Conservation (phyloP, 2,797 vertebrate species). For the Lagodon rhomboides region DNA sequence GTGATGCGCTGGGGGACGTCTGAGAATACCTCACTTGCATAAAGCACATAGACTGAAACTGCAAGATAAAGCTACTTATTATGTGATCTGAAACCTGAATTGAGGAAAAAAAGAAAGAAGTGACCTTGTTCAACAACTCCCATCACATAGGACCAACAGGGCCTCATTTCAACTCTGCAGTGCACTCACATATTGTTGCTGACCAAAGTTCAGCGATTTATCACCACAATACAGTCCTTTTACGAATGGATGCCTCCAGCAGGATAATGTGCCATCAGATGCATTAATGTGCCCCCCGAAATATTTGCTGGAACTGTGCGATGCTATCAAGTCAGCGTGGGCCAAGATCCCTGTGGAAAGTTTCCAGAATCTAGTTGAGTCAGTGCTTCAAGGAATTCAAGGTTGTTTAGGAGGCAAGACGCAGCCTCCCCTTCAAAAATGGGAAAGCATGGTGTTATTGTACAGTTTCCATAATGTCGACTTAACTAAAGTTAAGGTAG, state of each 20-base stretch:
- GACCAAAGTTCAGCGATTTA: constrained; percentile 32
- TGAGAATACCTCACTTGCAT: neutral
- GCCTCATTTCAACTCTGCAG: constrained; percentile 23
- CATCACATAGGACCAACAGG: neutral
- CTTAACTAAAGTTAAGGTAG: neutral
- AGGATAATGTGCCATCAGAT: constrained; percentile 41
- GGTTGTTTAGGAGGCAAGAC: constrained; percentile 1
- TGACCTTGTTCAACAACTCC: constrained; percentile 16
- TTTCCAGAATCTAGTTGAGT: constrained; percentile 38
- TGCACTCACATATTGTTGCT: constrained; percentile 10
- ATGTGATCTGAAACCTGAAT: neutral
- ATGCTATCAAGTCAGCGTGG: constrained; percentile 48
- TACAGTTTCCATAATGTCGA: neutral
- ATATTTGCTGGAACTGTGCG: constrained; percentile 35
- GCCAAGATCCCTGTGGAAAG: constrained; percentile 36
- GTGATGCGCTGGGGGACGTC: constrained; percentile 12
- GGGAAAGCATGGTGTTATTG: neutral
- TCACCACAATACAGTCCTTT: constrained; percentile 12
- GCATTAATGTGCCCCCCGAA: constrained; percentile 33
- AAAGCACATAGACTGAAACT: neutral
- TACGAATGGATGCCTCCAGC: constrained; percentile 41
- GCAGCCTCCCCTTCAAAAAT: neutral
- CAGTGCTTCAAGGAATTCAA: constrained; percentile 25
- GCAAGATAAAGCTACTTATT: neutral
- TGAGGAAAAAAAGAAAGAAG: constrained; percentile 1